Evolutionary conservation across 2,797 vertebrate genomes (phyloP), one percentile per base, ranked within the genome.

Genomic region (Ceryle rudis): DNA sequence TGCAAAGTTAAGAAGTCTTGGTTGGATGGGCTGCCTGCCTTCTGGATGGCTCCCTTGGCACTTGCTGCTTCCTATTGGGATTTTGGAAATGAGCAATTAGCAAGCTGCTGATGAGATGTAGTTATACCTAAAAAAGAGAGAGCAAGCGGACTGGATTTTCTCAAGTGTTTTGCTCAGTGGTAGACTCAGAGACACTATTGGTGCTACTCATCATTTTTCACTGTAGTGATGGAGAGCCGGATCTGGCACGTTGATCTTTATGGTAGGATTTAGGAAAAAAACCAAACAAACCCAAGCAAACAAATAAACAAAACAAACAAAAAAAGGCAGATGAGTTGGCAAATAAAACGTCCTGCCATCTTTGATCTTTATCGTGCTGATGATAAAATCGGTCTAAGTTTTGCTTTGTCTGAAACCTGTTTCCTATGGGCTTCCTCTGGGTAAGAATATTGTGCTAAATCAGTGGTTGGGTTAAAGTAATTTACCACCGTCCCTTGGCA

Each of bases 391-490:
- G 2, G 42, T 86, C 64, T 77, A 73, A 89, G 42, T 89, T 89
- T 94, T 92, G 52, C 37, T 21, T 85, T 51, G 25, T 85, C 71
- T 89, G 74, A 93, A 87, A 77, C 60, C 58, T 66, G 51, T 77
- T 96, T 94, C 74, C 51, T 87, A 15, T 2, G 3, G 83, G 29
- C 67, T 95, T 95, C n/a, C 19, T 93, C 47, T 82, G 60, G 17
- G 84, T 91, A 77, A 81, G 42, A 90, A 64, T 93, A 91, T 64
- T 81, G 52, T 66, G 23, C 70, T 86, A 66, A 73, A 86, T 69
- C 47, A 9, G 2, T 67, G 57, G 23, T 51, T 0, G 0, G 46
- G 77, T 86, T 88, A 81, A 89, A 89, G 66, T 86, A 0, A 73
- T 94, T 94, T 70, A 31, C 74, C 58, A 60, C 35, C 72, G 62